These are phyloP conservation scores for Mystacornis crossleyi DNA, from an alignment of 2,113 vertebrate genomes.

Conservation along the genomic window DNA sequence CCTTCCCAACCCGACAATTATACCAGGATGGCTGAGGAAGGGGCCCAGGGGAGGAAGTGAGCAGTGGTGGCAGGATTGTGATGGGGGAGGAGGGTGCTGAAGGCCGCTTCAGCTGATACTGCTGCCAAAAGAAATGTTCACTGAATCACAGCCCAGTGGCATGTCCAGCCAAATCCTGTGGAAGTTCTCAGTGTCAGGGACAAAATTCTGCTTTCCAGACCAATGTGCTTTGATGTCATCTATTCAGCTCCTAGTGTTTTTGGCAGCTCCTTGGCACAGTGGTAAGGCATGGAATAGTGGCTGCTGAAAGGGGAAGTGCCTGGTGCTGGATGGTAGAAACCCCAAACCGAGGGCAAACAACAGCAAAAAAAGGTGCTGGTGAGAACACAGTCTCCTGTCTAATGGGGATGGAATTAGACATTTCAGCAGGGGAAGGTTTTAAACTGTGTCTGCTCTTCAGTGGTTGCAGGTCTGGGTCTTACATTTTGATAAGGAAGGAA, in stretches of 20 bases:
- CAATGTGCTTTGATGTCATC: background rate
- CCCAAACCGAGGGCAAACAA: background rate
- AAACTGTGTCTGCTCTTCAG: background rate
- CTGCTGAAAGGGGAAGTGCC: background rate
- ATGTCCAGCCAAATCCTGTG: background rate
- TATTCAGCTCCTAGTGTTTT: background rate
- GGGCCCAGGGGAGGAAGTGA: background rate
- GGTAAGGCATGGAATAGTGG: background rate
- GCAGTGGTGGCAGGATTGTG: background rate
- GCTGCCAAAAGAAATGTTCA: constrained; percentile 26
- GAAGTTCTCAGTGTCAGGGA: background rate
- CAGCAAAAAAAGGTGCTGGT: background rate
- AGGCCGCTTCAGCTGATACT: background rate
- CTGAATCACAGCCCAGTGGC: background rate
- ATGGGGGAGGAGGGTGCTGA: background rate
- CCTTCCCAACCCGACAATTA: background rate
- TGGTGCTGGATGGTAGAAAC: background rate
- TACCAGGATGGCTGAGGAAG: background rate
- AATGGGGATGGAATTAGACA: background rate
- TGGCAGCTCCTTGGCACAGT: background rate
- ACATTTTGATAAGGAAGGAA: background rate
- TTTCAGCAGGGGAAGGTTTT: background rate
- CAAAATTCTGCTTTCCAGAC: background rate
- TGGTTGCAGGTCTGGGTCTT: background rate
- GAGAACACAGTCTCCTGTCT: background rate